Percentiles rank a stretch among this genome's conserved stretches.
Conservation (phyloP, 2,113 vertebrate genomes). For the Oncorhynchus gorbuscha region DNA sequence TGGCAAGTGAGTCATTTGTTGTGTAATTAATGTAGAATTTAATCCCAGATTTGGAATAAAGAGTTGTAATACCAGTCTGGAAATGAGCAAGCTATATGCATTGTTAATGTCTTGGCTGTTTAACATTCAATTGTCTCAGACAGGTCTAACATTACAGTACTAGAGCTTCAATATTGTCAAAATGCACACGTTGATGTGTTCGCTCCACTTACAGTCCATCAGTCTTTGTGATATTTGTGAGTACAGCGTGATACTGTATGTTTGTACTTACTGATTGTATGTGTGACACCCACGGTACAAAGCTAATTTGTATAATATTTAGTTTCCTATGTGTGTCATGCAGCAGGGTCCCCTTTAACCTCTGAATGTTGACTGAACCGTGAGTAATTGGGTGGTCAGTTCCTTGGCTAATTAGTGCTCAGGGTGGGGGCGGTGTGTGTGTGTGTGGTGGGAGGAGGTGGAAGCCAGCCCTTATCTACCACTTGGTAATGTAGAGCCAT, state of each 20-base stretch:
- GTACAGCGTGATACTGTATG: background rate
- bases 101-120: background rate
- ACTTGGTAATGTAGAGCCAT: too few relatives aligned
- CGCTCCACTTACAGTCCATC: background rate
- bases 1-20: slow-evolving; percentile 41
- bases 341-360: slow-evolving; percentile 63
- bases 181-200: background rate
- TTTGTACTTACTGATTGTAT: background rate
- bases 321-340: slow-evolving; percentile 40
- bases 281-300: slow-evolving; percentile 27
- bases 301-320: slow-evolving; percentile 36
- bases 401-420: slow-evolving; percentile 73
- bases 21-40: slow-evolving; percentile 54
- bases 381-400: slow-evolving; percentile 75
- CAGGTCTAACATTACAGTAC: background rate
- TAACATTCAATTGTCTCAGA: background rate
- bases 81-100: background rate
- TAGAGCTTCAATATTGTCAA: background rate
- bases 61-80: background rate
- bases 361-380: slow-evolving; percentile 68
- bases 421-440: slow-evolving; percentile 44
- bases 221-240: background rate
- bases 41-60: slow-evolving; percentile 39
- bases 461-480: too few relatives aligned
- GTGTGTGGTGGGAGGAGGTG: slow-evolving; percentile 49